phyloP scores from a whole-genome alignment of 2,888 invertebrate species.

The Caenorhabditis macrosperma region DNA sequence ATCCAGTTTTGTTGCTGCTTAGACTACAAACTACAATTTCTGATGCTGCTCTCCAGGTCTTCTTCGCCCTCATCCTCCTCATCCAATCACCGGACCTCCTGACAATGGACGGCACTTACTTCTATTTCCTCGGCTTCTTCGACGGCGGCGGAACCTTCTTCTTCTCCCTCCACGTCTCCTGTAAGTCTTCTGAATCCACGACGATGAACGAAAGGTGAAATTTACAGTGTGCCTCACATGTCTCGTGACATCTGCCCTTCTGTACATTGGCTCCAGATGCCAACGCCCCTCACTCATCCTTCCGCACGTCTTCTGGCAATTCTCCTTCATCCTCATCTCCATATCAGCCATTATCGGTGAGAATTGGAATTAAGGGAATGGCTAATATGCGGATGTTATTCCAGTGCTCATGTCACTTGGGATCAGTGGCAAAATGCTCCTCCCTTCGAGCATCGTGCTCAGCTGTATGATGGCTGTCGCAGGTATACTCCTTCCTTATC shows the following conservation, averaged over 20 bases:
- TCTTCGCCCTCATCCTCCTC: slow-evolving; percentile 65
- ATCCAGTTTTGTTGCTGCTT: too few relatives aligned
- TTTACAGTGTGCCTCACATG: slow-evolving; percentile 63
- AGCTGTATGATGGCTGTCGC: slow-evolving; percentile 64
- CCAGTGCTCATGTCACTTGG: slow-evolving; percentile 62
- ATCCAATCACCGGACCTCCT: slow-evolving; percentile 67
- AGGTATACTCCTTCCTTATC: slow-evolving; percentile 47
- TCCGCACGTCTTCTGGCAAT: slow-evolving; percentile 67
- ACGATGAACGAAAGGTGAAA: too few relatives aligned
- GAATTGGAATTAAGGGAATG: background rate
- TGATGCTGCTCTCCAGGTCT: too few relatives aligned
- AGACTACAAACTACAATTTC: too few relatives aligned
- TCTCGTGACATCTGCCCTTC: slow-evolving; percentile 54
- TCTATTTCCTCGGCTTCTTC: slow-evolving; percentile 66
- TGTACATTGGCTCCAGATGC: slow-evolving; percentile 60
- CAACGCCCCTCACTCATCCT: slow-evolving; percentile 50
- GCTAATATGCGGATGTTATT: background rate
- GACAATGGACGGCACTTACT: slow-evolving; percentile 67
- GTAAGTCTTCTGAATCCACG: slow-evolving; percentile 46
- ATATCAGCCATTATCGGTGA: slow-evolving; percentile 54
- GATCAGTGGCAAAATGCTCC: slow-evolving; percentile 58
- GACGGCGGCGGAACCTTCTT: slow-evolving; percentile 64
- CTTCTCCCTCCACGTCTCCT: slow-evolving; percentile 60
- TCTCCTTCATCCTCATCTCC: slow-evolving; percentile 58
- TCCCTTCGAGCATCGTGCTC: slow-evolving; percentile 66